A percentile compares a stretch with the other conserved stretches of the same genome.
Conservation (phyloP, 2,797 vertebrate species). For the Chromis chromis region DNA sequence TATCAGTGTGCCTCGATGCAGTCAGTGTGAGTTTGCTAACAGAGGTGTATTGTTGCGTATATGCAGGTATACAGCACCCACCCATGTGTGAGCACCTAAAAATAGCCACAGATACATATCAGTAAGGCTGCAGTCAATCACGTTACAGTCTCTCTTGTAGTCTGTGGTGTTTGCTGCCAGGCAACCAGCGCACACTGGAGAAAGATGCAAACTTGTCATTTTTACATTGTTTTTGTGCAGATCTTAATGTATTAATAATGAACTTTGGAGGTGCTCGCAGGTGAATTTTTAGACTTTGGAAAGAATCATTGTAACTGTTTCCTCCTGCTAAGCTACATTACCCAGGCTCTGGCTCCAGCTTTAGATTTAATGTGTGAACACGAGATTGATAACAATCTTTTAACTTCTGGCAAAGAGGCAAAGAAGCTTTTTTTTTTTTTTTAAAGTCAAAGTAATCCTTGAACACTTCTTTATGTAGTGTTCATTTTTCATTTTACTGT, state of each 20-base stretch:
- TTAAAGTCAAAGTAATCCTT: not conserved
- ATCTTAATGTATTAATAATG: not conserved
- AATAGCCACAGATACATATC: constrained; percentile 35
- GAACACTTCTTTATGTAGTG: not conserved
- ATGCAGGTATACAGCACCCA: constrained; percentile 11
- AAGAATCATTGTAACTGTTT: not conserved
- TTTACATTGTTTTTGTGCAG: not conserved
- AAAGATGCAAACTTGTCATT: not conserved
- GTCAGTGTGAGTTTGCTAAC: constrained; percentile 3
- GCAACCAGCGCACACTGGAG: not conserved
- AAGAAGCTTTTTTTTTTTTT: no score
- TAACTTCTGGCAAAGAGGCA: no score
- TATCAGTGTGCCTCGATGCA: not conserved
- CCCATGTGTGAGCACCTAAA: constrained; percentile 22
- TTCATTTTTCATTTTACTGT: not conserved
- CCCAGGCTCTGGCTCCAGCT: not conserved
- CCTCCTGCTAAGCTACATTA: not conserved
- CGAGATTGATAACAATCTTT: not conserved
- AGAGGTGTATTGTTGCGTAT: constrained; percentile 4
- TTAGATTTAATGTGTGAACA: not conserved
- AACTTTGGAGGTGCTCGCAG: not conserved
- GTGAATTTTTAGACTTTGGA: not conserved
- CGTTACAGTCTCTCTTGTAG: not conserved
- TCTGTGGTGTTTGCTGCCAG: constrained; percentile 1
- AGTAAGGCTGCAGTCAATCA: constrained; percentile 16